Percentiles rank a stretch among this genome's conserved stretches.
Conservation (phyloP, 2,888 invertebrate genomes). For the Hyppa rectilinea region DNA sequence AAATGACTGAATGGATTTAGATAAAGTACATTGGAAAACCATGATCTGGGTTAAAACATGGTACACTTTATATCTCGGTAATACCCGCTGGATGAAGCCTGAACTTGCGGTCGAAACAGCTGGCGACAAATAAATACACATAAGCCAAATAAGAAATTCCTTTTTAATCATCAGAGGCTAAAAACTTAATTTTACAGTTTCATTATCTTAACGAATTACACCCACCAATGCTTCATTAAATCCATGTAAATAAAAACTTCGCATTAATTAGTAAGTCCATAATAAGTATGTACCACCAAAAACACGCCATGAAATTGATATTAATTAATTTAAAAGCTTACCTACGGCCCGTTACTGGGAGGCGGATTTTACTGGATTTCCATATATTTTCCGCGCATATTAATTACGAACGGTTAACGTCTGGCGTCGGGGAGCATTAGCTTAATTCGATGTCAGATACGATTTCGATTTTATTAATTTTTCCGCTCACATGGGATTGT, state of each 20-base stretch:
- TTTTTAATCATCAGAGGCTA: conserved; percentile 5
- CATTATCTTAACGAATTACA: background rate
- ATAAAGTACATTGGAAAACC: no score
- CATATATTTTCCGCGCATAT: conserved; percentile 80
- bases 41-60: no score
- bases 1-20: no score
- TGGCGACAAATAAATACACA: no score
- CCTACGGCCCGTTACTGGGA: conserved; percentile 54
- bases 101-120: no score
- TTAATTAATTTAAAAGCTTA: conserved; percentile 71
- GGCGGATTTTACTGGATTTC: conserved; percentile 72
- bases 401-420: conserved; percentile 82
- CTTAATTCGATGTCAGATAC: conserved; percentile 83
- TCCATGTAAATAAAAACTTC: conserved; percentile 26
- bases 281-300: conserved; percentile 51
- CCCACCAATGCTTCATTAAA: background rate
- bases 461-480: conserved; percentile 86
- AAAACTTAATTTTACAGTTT: conserved; percentile 13
- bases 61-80: no score
- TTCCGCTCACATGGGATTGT: conserved; percentile 70
- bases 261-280: conserved; percentile 31
- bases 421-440: conserved; percentile 81
- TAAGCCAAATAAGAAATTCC: conserved; percentile 10
- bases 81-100: no score
- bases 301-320: conserved; percentile 58